Evolutionary conservation across 2,797 vertebrate genomes (phyloP), one percentile per base, ranked within the genome.

Genomic region (Perodicticus potto): DNA sequence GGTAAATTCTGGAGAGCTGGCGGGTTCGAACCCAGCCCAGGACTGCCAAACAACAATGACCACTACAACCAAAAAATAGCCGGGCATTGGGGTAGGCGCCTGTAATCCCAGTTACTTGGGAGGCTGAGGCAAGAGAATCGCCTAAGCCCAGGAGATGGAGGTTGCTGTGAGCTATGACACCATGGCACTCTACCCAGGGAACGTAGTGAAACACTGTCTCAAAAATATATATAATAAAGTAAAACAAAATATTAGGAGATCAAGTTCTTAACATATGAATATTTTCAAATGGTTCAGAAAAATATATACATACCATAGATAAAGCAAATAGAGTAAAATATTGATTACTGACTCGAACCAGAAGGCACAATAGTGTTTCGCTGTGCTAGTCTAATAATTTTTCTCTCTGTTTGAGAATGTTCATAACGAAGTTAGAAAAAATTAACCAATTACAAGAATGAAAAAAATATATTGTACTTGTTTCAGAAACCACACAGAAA

Each of bases 231-330:
- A 49, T 13, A 49, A 49, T 13, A 49, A 49, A 49, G 14, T 49
- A 49, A 49, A 49, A 49, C 43, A 43, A n/a, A n/a, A n/a, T n/a
- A n/a, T n/a, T 55, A 43, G 19, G n/a, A n/a, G 32, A 17, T 45
- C n/a, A 74, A 45, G n/a, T 82, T 94, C 73, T 91, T 73, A 20
- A 91, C 40, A 57, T 49, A 90, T n/a, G 19, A 34, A 53, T 67
- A 81, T 86, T 93, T 89, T 83, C 76, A 95, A 85, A 63, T 81
- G 43, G 59, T 27, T 91, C 59, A 89, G 74, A 88, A 96, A 92
- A 96, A 78, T 19, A 89, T 37, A 94, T 5, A 76, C 3, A 87
- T 6, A 78, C 19, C 5, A 27, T 4, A 73, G 49, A 67, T 61
- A 91, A 93, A 85, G n/a, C 37, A 89, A 97, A 94, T 65, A 72